These are phyloP conservation scores for Salvelinus sp. DNA, from an alignment of 2,113 vertebrate species.

Conservation along the genomic window DNA sequence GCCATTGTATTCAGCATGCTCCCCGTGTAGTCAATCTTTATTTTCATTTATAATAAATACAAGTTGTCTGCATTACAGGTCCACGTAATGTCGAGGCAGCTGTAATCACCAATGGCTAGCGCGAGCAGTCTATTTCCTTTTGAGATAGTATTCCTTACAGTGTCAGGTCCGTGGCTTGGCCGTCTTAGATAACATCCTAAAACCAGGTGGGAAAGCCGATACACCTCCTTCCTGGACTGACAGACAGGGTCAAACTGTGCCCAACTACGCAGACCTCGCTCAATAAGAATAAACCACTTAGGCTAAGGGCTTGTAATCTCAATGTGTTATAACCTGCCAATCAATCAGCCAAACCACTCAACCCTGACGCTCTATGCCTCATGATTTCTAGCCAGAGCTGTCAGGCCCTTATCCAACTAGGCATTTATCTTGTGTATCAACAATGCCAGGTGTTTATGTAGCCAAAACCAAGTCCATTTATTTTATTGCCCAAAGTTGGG, in stretches of 20 bases:
- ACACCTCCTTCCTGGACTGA: slow-evolving; percentile 18
- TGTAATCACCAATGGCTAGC: not conserved
- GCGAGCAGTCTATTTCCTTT: not conserved
- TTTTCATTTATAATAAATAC: not conserved
- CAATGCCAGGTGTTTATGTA: slow-evolving; percentile 30
- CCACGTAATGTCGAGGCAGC: not conserved
- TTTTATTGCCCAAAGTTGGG: slow-evolving; percentile 15
- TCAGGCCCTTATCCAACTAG: slow-evolving; percentile 30
- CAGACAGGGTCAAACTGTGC: slow-evolving; percentile 21
- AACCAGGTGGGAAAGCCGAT: slow-evolving; percentile 40
- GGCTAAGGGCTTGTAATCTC: slow-evolving; percentile 26
- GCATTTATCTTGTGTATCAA: slow-evolving; percentile 38
- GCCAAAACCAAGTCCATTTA: slow-evolving; percentile 35
- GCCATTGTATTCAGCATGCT: not conserved
- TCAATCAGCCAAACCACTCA: slow-evolving; percentile 32
- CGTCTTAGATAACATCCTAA: slow-evolving; percentile 20
- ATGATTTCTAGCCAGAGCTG: slow-evolving; percentile 5
- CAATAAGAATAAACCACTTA: slow-evolving; percentile 36
- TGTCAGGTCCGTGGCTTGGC: slow-evolving; percentile 24
- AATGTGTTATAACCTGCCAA: slow-evolving; percentile 35
- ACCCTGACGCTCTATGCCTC: slow-evolving; percentile 30
- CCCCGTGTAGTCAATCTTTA: not conserved
- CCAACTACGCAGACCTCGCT: slow-evolving; percentile 37
- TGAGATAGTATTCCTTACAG: slow-evolving; percentile 1
- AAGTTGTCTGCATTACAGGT: not conserved